Evolutionary conservation across 2,113 vertebrate species (phyloP).

Genomic region (Tringa solitaria): DNA sequence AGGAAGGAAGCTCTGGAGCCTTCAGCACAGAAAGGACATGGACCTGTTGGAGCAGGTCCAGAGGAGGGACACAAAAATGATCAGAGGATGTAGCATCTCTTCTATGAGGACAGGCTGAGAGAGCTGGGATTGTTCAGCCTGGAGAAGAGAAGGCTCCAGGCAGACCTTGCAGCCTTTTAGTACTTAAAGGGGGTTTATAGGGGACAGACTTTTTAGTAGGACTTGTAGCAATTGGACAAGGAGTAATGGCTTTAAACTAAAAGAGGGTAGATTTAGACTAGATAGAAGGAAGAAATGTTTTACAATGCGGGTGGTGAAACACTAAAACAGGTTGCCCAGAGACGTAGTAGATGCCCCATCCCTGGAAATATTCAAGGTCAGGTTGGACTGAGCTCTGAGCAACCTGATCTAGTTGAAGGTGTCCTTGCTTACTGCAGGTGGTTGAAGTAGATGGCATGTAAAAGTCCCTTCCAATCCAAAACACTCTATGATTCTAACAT

Average conservation of each 20-base stretch:
- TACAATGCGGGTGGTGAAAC: not conserved
- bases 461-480: not conserved
- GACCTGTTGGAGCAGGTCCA: not conserved
- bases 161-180: not conserved
- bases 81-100: not conserved
- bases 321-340: not conserved
- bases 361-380: not conserved
- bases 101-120: not conserved
- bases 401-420: not conserved
- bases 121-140: not conserved
- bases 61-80: not conserved
- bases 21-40: not conserved
- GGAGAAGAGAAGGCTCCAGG: not conserved
- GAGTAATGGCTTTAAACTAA: not conserved
- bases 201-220: not conserved
- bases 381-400: not conserved
- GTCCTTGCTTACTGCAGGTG: not conserved
- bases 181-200: not conserved
- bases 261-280: not conserved
- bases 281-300: not conserved
- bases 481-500: not conserved
- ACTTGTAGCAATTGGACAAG: not conserved
- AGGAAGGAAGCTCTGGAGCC: not conserved
- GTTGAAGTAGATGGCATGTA: not conserved
- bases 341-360: not conserved